Evolutionary conservation across 1,140 invertebrate genomes (phyloP).

Genomic region (Plectrocnemia conspersa): DNA sequence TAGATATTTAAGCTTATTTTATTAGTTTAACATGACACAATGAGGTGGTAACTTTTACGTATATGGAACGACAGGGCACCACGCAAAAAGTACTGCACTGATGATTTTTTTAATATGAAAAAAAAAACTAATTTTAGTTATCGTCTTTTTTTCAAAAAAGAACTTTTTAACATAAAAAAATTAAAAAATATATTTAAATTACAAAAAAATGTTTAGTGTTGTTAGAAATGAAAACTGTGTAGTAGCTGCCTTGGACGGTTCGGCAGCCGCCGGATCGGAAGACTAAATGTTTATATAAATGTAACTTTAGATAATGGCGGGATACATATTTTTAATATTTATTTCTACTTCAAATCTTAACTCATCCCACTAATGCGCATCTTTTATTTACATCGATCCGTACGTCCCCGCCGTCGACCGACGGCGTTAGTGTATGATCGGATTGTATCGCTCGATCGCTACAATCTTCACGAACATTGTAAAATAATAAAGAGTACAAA

Average conservation of each 20-base stretch:
- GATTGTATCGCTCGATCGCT: no score
- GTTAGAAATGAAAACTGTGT: constrained; percentile 30
- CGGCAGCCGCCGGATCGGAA: constrained; percentile 12
- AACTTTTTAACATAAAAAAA: constrained; percentile 12
- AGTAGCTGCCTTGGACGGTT: constrained; percentile 30
- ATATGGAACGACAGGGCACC: constrained; percentile 26
- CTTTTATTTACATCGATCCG: background rate
- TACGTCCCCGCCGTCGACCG: constrained; percentile 18
- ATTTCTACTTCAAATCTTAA: constrained; percentile 1
- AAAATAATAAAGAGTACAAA: constrained; percentile 51
- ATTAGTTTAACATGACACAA: constrained; percentile 32
- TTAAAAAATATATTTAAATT: constrained; percentile 12
- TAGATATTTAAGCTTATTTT: constrained; percentile 30
- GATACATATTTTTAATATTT: constrained; percentile 5
- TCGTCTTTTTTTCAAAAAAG: constrained; percentile 11
- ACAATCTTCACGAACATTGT: constrained; percentile 31
- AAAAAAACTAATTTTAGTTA: constrained; percentile 17
- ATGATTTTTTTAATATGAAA: constrained; percentile 8
- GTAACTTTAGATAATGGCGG: constrained; percentile 20
- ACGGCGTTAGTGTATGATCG: constrained; percentile 13
- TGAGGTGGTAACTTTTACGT: constrained; percentile 13
- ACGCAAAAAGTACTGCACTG: constrained; percentile 18
- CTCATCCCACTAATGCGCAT: background rate
- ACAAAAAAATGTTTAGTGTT: constrained; percentile 28
- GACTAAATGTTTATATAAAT: constrained; percentile 25